A percentile compares a stretch with the other conserved stretches of the same genome.
These are phyloP conservation scores for Caradrina kadenii DNA, from an alignment of 2,888 invertebrate species.

Conservation along the genomic window DNA sequence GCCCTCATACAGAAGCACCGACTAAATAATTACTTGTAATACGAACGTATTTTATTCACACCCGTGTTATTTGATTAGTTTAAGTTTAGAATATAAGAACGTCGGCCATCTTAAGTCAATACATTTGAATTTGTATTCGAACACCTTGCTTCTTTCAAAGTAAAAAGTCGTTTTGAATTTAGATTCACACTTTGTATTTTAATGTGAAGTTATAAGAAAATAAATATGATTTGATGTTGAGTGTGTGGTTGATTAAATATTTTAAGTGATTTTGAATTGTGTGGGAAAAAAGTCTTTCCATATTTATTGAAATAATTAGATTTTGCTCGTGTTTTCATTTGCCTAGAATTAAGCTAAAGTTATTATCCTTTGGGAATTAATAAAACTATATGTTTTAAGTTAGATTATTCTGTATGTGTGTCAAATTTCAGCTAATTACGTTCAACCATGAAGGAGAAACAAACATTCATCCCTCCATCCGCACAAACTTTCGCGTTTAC, in stretches of 20 bases:
- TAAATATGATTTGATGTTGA: conserved; percentile 45
- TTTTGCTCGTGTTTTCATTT: no score
- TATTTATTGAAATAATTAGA: conserved; percentile 10
- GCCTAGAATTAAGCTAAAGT: no score
- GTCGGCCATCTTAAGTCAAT: conserved; percentile 44
- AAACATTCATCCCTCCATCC: no score
- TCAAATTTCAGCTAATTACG: no score
- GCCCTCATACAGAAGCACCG: conserved; percentile 68
- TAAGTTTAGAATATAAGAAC: conserved; percentile 17
- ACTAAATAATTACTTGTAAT: conserved; percentile 68
- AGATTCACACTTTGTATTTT: conserved; percentile 53
- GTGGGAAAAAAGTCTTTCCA: conserved; percentile 27
- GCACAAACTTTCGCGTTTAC: no score
- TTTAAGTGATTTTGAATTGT: conserved; percentile 17
- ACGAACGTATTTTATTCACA: conserved; percentile 62
- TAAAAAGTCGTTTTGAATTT: conserved; percentile 48
- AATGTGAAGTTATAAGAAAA: conserved; percentile 39
- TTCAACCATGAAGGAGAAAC: no score
- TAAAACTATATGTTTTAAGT: no score
- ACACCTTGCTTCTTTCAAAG: conserved; percentile 17
- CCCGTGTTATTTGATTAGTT: conserved; percentile 49
- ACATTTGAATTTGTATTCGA: conserved; percentile 44
- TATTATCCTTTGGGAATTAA: no score
- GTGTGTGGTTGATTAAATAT: conserved; percentile 31
- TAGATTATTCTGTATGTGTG: no score